Base-by-base conservation (phyloP, 2,113 vertebrate species). In the Pseudopipra pipra region DNA sequence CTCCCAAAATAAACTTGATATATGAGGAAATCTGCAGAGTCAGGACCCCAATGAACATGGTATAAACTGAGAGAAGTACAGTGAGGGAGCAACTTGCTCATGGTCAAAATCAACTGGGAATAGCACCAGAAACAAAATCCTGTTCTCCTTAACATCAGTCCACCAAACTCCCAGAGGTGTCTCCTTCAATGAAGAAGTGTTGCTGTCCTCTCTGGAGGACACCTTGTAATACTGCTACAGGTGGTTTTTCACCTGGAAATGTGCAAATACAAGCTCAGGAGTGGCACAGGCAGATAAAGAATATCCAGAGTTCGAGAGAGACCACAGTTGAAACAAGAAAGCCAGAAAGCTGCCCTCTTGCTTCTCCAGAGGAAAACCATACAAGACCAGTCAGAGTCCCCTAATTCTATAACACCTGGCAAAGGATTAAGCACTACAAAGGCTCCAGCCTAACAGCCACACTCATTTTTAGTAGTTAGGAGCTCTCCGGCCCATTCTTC, bases 401-500 rank as follows among this genome's bases (percentile, higher is more conserved):
- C 37, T 95, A 87, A 89, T 87, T 91, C 85, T 85, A 6, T 70
- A 83, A 71, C n/a, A 89, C 22, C 39, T 87, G 87, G 31, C 59
- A 88, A 91, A 90, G 91, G 67, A 85, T 96, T 96, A 96, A 96
- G 46, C 16, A 25, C 82, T 83, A 18, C 47, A 67, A 67, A 85
- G 61, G 41, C 59, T 91, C 75, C 73, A 96, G 68, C 61, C 83
- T 84, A 90, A 87, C 76, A 91, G 59, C 75, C 67, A 59, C 75
- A 51, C 72, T 96, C 3, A 3, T 67, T 87, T 59, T 51, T 67
- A 95, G 79, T 83, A 91, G 87, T 91, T 80, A 92, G 67, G 67
- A 90, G 52, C 68, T 85, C 78, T 95, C 86, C 86, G 87, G 82
- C 43, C 95, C 67, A 95, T 96, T 94, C 95, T 91, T 97, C 93